Evolutionary conservation across 2,797 vertebrate species (phyloP), one percentile per base, ranked within the genome.

Genomic region (Manis javanica): DNA sequence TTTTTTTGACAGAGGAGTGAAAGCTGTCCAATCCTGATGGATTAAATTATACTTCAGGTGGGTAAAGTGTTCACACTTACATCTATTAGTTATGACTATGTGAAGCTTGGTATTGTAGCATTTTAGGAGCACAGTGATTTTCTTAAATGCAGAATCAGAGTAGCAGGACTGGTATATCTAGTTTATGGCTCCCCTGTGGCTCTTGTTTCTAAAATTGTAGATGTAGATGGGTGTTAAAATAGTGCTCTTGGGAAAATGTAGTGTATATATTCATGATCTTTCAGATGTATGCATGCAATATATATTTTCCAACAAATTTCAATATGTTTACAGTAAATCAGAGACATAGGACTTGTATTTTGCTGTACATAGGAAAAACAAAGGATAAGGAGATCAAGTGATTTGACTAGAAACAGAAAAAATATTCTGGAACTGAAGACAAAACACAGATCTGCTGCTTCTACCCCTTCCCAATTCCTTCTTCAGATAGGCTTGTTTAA

Each of bases 21-120:
- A 96, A 92, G 7, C 88, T 94, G 26, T 55, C 13, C 68, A 74
- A 74, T 78, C 69, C 29, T 78, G 95, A 88, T 93, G 94, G 72
- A 95, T 84, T 68, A 84, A 91, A 83, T 94, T 96, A 37, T 61
- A 77, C n/a, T 95, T 95, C 74, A 39, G 82, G 57, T 96, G 51
- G 91, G 29, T 74, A 85, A 96, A 96, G 39, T 91, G 91, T 88
- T 93, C 86, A 78, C 89, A 93, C 9, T 97, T 96, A 88, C 19
- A 75, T 63, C 88, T 90, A 75, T 96, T 95, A 96, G 75, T 94
- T 71, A 34, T 63, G 75, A 78, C 34, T 64, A 37, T 68, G 79
- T 82, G 86, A 93, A 55, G 39, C 39, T 84, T 85, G 37, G 46
- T 57, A 88, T 87, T 83, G 57, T 26, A 57, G 63, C 75, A 75